Evolutionary conservation across 2,888 invertebrate species (phyloP).

Genomic region (Cosmopolites sordidus): DNA sequence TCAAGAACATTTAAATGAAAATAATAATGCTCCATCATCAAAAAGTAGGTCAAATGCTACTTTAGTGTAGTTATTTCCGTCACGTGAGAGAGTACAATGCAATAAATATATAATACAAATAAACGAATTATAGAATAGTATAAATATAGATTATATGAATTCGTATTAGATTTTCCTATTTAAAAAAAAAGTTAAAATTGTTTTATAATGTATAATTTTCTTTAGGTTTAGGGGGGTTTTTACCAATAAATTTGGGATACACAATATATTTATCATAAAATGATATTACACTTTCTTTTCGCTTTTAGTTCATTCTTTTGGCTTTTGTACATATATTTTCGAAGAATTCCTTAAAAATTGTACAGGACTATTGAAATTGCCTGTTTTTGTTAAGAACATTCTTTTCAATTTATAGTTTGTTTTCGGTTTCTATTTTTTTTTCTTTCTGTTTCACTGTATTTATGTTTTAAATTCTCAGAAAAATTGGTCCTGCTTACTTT

Average conservation of each 20-base stretch:
- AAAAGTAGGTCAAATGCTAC: slow-evolving; percentile 41
- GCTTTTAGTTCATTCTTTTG: slow-evolving; percentile 2
- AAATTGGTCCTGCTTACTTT: too few relatives aligned
- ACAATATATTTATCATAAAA: slow-evolving; percentile 20
- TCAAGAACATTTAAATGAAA: slow-evolving; percentile 38
- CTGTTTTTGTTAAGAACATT: too few relatives aligned
- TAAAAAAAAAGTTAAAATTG: slow-evolving; percentile 17
- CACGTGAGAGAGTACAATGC: slow-evolving; percentile 29
- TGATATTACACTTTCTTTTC: slow-evolving; percentile 14
- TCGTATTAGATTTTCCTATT: slow-evolving; percentile 27
- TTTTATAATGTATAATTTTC: slow-evolving; percentile 20
- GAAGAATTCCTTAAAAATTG: too few relatives aligned
- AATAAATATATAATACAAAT: slow-evolving; percentile 20
- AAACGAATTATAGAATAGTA: slow-evolving; percentile 16
- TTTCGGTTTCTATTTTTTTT: too few relatives aligned
- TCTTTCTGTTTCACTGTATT: too few relatives aligned
- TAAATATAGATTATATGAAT: slow-evolving; percentile 19
- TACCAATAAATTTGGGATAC: slow-evolving; percentile 6
- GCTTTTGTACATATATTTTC: slow-evolving; percentile 5
- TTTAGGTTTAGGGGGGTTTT: slow-evolving; percentile 10
- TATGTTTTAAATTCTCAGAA: too few relatives aligned
- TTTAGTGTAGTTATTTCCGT: slow-evolving; percentile 35
- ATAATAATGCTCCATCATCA: slow-evolving; percentile 34
- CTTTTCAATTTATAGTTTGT: too few relatives aligned
- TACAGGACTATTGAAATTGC: too few relatives aligned